Evolutionary conservation across 2,113 vertebrate genomes (phyloP), one percentile per base, ranked within the genome.

Genomic region (Gambusia affinis): DNA sequence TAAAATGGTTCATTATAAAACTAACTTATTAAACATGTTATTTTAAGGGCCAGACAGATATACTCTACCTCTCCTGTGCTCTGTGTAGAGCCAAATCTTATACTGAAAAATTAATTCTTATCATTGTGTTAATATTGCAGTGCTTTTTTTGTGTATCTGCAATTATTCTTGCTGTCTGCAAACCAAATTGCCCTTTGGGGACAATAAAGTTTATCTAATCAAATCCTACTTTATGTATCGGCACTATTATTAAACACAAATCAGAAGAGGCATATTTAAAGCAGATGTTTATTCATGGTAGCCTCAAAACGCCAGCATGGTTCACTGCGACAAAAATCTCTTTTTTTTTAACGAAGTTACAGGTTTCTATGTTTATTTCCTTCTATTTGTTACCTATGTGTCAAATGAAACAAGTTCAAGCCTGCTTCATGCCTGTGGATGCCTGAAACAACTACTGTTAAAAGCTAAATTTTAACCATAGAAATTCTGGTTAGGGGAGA

Each of bases 381-480:
- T 76, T 66, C 17, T 47, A 47, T 66, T 82, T 65, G 4, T 80
- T 51, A 64, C 57, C 79, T 61, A 64, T 35, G 39, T 78, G 74
- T 70, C 74, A 73, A 73, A 62, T 17, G 64, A 75, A 75, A 64
- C 84, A 85, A 76, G 80, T 83, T 39, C 28, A 39, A 72, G 57
- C 76, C 64, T 79, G 78, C 60, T 77, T 61, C n/a, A 0, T 31
- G 62, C 30, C 30, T 30, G 30, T 30, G 39, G 35, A 60, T 12
- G 63, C 60, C 70, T 1, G 1, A 63, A 64, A 24, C 8, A 42
- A 39, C 67, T 70, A 4, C 19, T 15, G 6, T 33, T 42, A 17
- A 76, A 47, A 27, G 27, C 3, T 54, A 42, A 82, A 10, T 7
- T n/a, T 57, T 14, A 27, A 51, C 42, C 30, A 31, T 51, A 29